Evolutionary conservation across 2,797 vertebrate genomes (phyloP), one percentile per base, ranked within the genome.

Genomic region (Serranus cabrilla): DNA sequence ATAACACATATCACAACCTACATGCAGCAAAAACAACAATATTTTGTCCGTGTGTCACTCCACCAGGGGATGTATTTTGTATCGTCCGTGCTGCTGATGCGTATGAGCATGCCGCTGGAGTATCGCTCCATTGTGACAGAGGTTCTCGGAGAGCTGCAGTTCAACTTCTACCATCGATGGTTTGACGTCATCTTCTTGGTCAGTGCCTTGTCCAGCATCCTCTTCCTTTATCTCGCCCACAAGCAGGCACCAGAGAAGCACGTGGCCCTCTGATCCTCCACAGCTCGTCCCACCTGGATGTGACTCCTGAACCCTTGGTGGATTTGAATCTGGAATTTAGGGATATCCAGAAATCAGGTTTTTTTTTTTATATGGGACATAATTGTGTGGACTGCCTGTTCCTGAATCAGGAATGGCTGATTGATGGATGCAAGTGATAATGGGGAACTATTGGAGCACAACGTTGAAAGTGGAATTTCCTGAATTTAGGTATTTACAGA

Each of bases 111-210:
- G 98, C 98, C 98, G 0, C 92, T 95, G 18, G 97, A 99, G 56
- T 99, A 99, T 83, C 97, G 98, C 79, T 98, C 95, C 81, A 99
- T 99, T 0, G 96, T 99, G 75, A 97, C 97, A 0, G 96, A 99
- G 74, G 98, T 99, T 45, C 95, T 99, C 7, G 98, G 98, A 31
- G 98, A 99, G 64, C 96, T 99, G 54, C 98, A 99, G 92, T 99
- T 99, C 90, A 99, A 97, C 92, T 99, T 99, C 87, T 99, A 99
- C 69, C 98, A 99, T 90, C 97, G 98, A 2, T 99, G 98, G 98
- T 99, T 99, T 68, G 98, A 99, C 21, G 98, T 99, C 56, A 99
- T 99, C 94, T 99, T 99, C 93, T 93, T 99, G 79, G 97, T 99
- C 91, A 99, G 98, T 17, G 98, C 98, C 0, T 94, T 99, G 11